Conservation (phyloP, 2,797 vertebrate species). For the Hypotaenidia philippensis region DNA sequence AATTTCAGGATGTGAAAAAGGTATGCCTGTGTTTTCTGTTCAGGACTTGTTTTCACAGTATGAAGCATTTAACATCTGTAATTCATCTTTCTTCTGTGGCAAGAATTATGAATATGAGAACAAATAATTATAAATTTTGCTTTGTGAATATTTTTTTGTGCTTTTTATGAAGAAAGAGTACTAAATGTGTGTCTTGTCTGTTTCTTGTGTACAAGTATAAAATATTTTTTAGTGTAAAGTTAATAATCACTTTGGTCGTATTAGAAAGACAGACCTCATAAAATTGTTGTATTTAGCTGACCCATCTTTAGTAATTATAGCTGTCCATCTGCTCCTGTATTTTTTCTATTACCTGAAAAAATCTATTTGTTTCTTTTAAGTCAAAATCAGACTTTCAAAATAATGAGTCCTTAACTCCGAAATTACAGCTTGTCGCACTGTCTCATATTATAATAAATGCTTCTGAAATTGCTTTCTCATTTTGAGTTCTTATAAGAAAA, state of each 20-base stretch:
- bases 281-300: not conserved
- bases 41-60: not conserved
- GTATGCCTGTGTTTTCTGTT: not conserved
- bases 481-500: not conserved
- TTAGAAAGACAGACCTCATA: not conserved
- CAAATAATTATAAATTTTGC: not conserved
- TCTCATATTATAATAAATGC: not conserved
- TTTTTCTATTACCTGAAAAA: not conserved
- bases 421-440: not conserved
- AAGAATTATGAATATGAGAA: not conserved
- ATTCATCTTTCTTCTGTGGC: not conserved
- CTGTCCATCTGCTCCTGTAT: fast-evolving
- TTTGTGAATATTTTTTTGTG: not conserved
- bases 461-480: not conserved
- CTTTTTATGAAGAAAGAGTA: not conserved
- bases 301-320: not conserved
- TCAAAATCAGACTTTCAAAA: not conserved
- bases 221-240: not conserved
- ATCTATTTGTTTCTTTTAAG: not conserved
- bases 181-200: not conserved
- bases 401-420: not conserved
- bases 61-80: not conserved
- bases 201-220: not conserved
- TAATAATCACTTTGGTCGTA: not conserved
- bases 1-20: not conserved